Base-by-base conservation (phyloP, 92 coral and sea anemone genomes). In the Muricea muricata region DNA sequence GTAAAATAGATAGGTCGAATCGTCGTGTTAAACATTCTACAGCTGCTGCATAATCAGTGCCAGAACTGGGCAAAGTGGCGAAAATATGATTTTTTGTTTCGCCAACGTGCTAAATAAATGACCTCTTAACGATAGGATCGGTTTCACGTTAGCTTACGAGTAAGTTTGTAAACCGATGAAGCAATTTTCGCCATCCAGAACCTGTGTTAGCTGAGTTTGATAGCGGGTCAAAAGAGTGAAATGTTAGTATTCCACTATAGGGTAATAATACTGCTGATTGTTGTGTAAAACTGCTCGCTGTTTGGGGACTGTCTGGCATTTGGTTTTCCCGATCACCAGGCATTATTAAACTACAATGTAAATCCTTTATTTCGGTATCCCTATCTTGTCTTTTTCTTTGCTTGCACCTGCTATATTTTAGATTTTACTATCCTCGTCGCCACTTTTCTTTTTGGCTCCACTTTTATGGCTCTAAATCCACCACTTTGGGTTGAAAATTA, bases 171-270 rank as follows among this genome's bases (percentile, higher is more conserved):
- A n/a, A n/a, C n/a, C n/a, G n/a, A n/a, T n/a, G n/a, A n/a, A n/a
- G n/a, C n/a, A n/a, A n/a, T n/a, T n/a, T n/a, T n/a, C 7, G 89
- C 78, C 10, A 85, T 26, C 24, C 77, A 37, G 14, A 85, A 34
- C 15, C 89, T 85, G 15, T 73, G 7, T 69, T 90, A 28, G 87
- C 67, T 23, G 21, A 61, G 48, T 90, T 84, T 52, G 57, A 34
- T 50, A 47, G 48, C 45, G 90, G 93, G 45, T 85, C 76, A n/a
- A 77, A 89, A 89, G 25, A 82, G 7, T 81, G 77, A 35, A 90
- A 75, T 17, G 88, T 85, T 20, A 82, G 87, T 28, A 81, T 58
- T 13, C 85, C 85, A 65, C 92, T 89, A 28, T 87, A 68, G 26
- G 85, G 92, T 7, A 46, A 25, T 55, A 55, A 17, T 55, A 55